phyloP scores from a whole-genome alignment of 2,888 invertebrate species.

The Parnassius smintheus region DNA sequence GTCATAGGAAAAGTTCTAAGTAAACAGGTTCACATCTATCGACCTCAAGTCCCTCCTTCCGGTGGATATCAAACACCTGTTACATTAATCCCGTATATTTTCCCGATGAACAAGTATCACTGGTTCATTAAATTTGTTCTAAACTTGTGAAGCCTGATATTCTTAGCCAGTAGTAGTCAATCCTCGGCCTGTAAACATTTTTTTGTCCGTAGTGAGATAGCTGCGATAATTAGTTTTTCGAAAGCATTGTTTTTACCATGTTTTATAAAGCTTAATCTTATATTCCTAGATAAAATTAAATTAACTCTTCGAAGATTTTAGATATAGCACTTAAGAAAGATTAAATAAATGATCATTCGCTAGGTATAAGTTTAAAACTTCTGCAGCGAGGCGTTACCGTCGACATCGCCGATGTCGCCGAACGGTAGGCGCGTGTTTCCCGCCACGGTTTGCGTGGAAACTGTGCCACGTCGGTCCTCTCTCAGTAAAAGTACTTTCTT shows the following conservation, averaged over 20 bases:
- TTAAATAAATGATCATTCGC: background rate
- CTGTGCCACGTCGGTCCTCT: conserved; percentile 72
- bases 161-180: conserved; percentile 32
- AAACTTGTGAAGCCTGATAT: conserved; percentile 59
- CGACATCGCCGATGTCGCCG: conserved; percentile 26
- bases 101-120: conserved; percentile 39
- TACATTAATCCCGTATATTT: conserved; percentile 51
- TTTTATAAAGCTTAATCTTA: too few species aligned
- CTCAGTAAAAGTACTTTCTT: conserved; percentile 80
- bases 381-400: conserved; percentile 29
- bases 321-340: too few species aligned
- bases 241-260: too few species aligned
- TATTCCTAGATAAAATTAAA: too few species aligned
- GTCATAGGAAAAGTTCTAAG: conserved; percentile 42
- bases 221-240: too few species aligned
- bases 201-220: background rate
- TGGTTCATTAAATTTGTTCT: conserved; percentile 51
- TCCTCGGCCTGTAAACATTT: conserved; percentile 37
- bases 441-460: conserved; percentile 62
- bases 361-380: conserved; percentile 36
- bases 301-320: too few species aligned
- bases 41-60: conserved; percentile 42
- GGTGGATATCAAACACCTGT: conserved; percentile 43
- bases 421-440: conserved; percentile 32
- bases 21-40: conserved; percentile 31